Evolutionary conservation across 2,888 invertebrate genomes (phyloP).

Genomic region (Allophyes oxyacanthae): DNA sequence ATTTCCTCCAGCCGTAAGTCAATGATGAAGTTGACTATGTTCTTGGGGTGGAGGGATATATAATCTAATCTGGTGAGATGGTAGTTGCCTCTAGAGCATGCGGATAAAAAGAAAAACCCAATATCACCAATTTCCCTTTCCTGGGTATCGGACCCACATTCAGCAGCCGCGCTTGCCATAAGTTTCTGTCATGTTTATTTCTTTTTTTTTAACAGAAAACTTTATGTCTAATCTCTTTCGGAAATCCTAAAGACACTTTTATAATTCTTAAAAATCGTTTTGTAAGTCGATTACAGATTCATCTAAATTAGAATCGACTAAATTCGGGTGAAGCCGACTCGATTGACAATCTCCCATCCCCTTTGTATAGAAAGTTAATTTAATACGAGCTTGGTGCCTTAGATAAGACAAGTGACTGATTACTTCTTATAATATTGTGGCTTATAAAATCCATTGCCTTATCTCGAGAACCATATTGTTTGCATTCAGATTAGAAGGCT

Average conservation of each 20-base stretch:
- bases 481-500: slow-evolving; percentile 50
- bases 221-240: not conserved
- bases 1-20: too few species aligned
- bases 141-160: too few species aligned
- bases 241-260: not conserved
- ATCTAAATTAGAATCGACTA: slow-evolving; percentile 40
- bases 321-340: slow-evolving; percentile 23
- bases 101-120: too few species aligned
- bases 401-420: slow-evolving; percentile 58
- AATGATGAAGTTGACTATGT: too few species aligned
- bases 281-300: slow-evolving; percentile 35
- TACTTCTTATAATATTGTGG: slow-evolving; percentile 55
- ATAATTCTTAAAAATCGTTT: slow-evolving; percentile 1
- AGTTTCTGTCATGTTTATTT: too few species aligned
- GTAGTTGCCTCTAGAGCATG: too few species aligned
- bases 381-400: slow-evolving; percentile 51
- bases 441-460: slow-evolving; percentile 54
- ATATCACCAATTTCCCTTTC: too few species aligned
- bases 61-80: too few species aligned
- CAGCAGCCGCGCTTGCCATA: too few species aligned
- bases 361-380: slow-evolving; percentile 55
- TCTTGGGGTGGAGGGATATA: too few species aligned
- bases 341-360: slow-evolving; percentile 43
- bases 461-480: slow-evolving; percentile 55
- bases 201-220: too few species aligned